Percentiles rank a stretch among this genome's conserved stretches.
Conservation (phyloP, 2,113 vertebrate genomes). For the Phocoena sinus region DNA sequence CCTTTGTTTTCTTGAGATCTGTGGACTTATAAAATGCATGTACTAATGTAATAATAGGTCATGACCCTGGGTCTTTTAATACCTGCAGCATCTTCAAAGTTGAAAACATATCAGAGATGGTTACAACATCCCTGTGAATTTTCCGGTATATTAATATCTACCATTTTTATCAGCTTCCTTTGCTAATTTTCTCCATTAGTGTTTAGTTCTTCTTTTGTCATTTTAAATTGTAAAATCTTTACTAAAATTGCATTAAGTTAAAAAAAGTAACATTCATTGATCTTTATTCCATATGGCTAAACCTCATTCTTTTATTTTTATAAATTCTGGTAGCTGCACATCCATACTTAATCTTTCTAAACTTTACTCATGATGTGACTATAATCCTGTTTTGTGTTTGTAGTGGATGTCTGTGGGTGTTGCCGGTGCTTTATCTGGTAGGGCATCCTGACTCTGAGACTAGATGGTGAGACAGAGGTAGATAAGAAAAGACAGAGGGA, state of each 20-base stretch:
- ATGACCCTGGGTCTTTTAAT: neutral
- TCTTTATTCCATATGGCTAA: neutral
- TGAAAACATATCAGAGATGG: neutral
- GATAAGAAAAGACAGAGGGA: neutral
- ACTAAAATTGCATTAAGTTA: neutral
- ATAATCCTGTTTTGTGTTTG: neutral
- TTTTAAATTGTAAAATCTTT: constrained; percentile 14
- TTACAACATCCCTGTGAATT: neutral
- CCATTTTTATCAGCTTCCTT: neutral
- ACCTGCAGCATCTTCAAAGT: neutral
- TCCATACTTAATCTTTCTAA: neutral
- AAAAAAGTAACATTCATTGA: neutral
- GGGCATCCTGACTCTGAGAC: neutral
- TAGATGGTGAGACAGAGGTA: neutral
- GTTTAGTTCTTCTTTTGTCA: neutral
- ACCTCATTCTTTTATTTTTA: neutral
- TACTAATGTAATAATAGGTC: neutral
- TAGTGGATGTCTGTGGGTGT: neutral
- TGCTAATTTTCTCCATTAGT: neutral
- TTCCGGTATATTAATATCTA: neutral
- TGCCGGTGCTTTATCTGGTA: neutral
- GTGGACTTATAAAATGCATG: neutral
- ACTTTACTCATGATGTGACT: neutral
- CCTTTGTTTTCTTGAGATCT: neutral
- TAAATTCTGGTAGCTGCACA: neutral